Conservation (phyloP, 1,140 invertebrate species). For the Pseudobourletiella spinata region DNA sequence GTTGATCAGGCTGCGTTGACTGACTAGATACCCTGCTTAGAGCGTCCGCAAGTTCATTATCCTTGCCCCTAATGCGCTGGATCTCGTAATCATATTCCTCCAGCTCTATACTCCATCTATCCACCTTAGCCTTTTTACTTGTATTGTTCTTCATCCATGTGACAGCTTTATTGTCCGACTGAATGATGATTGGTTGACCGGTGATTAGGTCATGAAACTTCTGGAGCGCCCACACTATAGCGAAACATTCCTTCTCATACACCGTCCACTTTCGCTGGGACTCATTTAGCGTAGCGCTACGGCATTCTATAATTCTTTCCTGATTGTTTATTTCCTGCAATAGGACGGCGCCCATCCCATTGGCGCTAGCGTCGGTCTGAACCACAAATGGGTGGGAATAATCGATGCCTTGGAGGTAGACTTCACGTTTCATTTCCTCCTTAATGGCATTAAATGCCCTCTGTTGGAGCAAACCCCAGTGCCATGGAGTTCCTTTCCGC, state of each 20-base stretch:
- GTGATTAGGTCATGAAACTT: slow-evolving; percentile 23
- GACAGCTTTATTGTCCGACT: slow-evolving; percentile 23
- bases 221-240: slow-evolving; percentile 20
- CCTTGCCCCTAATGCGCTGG: slow-evolving; percentile 37
- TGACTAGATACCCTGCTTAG: too few relatives aligned
- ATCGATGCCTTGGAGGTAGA: slow-evolving; percentile 12
- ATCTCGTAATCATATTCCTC: slow-evolving; percentile 28
- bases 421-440: slow-evolving; percentile 5
- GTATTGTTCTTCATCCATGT: slow-evolving; percentile 9
- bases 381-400: slow-evolving; percentile 18
- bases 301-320: slow-evolving; percentile 13
- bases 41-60: slow-evolving; percentile 23
- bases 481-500: not conserved
- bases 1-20: too few relatives aligned
- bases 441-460: slow-evolving; percentile 28
- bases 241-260: slow-evolving; percentile 21
- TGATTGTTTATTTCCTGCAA: slow-evolving; percentile 13
- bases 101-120: slow-evolving; percentile 30
- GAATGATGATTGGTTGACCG: slow-evolving; percentile 20
- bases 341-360: slow-evolving; percentile 17
- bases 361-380: slow-evolving; percentile 10
- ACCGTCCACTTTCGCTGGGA: slow-evolving; percentile 1
- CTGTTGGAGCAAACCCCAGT: slow-evolving; percentile 20
- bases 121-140: slow-evolving; percentile 11
- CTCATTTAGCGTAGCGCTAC: slow-evolving; percentile 15